These are phyloP conservation scores for Julus scanicus DNA, from an alignment of 2,888 invertebrate species.

Conservation along the genomic window DNA sequence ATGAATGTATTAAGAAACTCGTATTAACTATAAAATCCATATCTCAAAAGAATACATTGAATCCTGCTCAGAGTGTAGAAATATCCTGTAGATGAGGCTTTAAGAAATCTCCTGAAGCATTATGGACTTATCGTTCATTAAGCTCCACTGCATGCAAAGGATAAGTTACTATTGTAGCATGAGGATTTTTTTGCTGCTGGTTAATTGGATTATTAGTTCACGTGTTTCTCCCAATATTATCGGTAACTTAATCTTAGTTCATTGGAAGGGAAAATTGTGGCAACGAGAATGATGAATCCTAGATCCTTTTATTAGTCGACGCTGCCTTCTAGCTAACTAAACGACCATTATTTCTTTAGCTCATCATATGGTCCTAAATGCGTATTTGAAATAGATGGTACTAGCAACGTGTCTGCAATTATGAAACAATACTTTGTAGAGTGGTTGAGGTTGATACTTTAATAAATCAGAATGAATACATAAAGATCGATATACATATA, in stretches of 20 bases:
- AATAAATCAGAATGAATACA: not conserved
- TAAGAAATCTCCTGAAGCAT: not conserved
- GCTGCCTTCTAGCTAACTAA: not conserved
- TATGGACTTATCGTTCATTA: not conserved
- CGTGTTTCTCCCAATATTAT: slow-evolving; percentile 30
- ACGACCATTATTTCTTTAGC: not conserved
- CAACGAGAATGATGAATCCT: not conserved
- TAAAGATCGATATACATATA: not conserved
- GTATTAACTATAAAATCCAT: too few relatives aligned
- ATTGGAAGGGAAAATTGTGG: slow-evolving; percentile 24
- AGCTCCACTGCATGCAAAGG: slow-evolving; percentile 29
- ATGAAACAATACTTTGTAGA: not conserved
- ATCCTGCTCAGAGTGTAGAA: not conserved
- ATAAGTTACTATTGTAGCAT: not conserved
- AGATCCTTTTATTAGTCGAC: not conserved
- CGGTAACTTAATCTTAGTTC: slow-evolving; percentile 13
- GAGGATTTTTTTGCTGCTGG: not conserved
- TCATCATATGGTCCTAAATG: not conserved
- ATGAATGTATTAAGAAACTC: too few relatives aligned
- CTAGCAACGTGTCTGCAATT: not conserved
- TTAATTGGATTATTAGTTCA: slow-evolving; percentile 31
- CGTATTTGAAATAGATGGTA: not conserved
- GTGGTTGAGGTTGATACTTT: too few relatives aligned
- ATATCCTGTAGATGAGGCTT: not conserved
- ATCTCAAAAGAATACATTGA: too few relatives aligned